A percentile compares a stretch with the other conserved stretches of the same genome.
Conservation (phyloP, 2,797 vertebrate genomes). For the Setipinna tenuifilis region DNA sequence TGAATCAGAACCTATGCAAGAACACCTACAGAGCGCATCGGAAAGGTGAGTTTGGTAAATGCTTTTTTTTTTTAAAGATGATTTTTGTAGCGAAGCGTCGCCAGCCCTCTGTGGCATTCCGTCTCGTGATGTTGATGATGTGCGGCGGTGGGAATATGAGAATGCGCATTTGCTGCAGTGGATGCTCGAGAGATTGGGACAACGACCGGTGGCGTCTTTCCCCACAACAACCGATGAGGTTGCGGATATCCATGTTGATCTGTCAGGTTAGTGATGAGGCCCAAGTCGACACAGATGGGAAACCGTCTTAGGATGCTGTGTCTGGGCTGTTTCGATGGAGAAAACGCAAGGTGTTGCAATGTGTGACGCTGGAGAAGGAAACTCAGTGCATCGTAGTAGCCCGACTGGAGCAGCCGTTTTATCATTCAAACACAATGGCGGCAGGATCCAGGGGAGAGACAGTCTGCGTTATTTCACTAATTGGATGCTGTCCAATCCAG, state of each 20-base stretch:
- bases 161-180: constrained; percentile 62
- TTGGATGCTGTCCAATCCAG: background rate
- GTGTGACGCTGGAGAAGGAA: background rate
- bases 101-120: background rate
- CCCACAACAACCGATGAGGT: constrained; percentile 54
- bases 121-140: constrained; percentile 11
- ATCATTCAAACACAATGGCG: constrained; percentile 24
- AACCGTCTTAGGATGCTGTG: constrained; percentile 1
- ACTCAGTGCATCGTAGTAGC: background rate
- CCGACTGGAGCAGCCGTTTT: background rate
- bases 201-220: constrained; percentile 42
- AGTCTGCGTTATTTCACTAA: background rate
- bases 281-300: constrained; percentile 60
- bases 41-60: constrained; percentile 38
- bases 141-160: constrained; percentile 38
- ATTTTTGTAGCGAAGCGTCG: background rate
- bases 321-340: background rate
- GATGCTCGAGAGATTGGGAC: constrained; percentile 41
- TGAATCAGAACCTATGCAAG: background rate
- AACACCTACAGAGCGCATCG: background rate
- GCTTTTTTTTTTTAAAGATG: background rate
- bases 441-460: background rate
- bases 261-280: constrained; percentile 41
- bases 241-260: constrained; percentile 40
- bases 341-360: constrained; percentile 7